Evolutionary conservation across 2,113 vertebrate genomes (phyloP).

Genomic region (Silurus meridionalis): DNA sequence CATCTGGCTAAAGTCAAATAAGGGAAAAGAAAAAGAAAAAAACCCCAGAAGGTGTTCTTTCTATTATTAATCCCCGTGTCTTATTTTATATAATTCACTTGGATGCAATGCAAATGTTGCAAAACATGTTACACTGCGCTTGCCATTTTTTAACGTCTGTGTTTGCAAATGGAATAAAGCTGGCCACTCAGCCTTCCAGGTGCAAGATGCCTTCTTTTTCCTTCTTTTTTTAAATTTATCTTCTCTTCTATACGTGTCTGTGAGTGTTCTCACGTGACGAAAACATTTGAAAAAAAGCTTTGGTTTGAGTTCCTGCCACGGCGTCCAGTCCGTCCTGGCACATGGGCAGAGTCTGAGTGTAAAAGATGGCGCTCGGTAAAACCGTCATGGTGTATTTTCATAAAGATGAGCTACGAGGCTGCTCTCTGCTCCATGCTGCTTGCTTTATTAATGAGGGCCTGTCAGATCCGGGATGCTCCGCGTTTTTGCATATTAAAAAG

Average conservation of each 20-base stretch:
- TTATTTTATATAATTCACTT: conserved; percentile 32
- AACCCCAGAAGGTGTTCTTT: conserved; percentile 26
- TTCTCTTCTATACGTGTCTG: conserved; percentile 30
- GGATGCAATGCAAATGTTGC: conserved; percentile 44
- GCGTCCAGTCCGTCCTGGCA: conserved; percentile 75
- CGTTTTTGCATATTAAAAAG: conserved; percentile 99
- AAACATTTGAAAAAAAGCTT: neutral
- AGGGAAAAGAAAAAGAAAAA: neutral
- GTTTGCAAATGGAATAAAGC: conserved; percentile 31
- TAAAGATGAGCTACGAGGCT: conserved; percentile 97
- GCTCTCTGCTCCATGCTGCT: conserved; percentile 87
- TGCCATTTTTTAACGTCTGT: conserved; percentile 21
- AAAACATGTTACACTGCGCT: conserved; percentile 26
- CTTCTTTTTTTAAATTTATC: conserved; percentile 49
- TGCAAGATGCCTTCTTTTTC: neutral
- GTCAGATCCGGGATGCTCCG: conserved; percentile 98
- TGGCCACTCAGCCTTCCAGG: conserved; percentile 38
- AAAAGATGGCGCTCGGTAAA: conserved; percentile 94
- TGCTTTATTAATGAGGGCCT: conserved; percentile 95
- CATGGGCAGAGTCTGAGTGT: conserved; percentile 77
- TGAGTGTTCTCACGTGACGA: neutral
- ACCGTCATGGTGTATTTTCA: conserved; percentile 99
- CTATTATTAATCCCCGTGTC: conserved; percentile 46
- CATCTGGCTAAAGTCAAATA: conserved; percentile 36
- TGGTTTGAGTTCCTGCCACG: conserved; percentile 79